Base-by-base conservation (phyloP, 1,140 invertebrate genomes). In the Aphelenchoides besseyi region DNA sequence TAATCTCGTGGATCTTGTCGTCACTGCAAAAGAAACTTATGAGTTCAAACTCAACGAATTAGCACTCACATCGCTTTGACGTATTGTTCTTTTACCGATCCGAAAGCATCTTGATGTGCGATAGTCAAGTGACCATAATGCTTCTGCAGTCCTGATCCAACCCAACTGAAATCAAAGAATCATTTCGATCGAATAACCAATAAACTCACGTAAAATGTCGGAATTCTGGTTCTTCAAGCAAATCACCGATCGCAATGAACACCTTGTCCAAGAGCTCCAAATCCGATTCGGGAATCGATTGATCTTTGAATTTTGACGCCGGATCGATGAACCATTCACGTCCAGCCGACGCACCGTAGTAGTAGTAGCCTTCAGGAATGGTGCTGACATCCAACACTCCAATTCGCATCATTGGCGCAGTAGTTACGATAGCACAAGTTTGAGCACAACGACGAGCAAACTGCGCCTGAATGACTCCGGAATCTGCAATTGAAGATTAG, bases 371-470 rank as follows among this genome's bases (percentile, higher is more conserved):
- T 74, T 83, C 82, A 5, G 82, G 82, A 61, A 83, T 85, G 0
- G 81, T 84, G 30, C 69, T 70, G 3, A 83, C 82, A 64, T 83
- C 83, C 35, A 83, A 67, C 28, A 72, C 48, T 68, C 79, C 79
- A 29, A 83, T 79, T 62, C 78, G 69, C 72, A 83, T 81, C 57
- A 83, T 48, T 12, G 83, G 83, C 16, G 83, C 83, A 16, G 82
- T 85, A 0, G 82, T 84, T 12, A 83, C 62, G 57, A 83, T 83
- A 2, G 79, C 84, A 62, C 83, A 84, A 2, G 79, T 82, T 61
- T 83, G 82, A n/a, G 82, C 83, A 68, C 82, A 83, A n/a, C 82
- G 80, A 18, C 83, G 57, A 30, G 82, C 82, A 68, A 83, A 83
- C 63, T 82, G 80, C 16, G 80, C 80, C 71, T 83, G 82, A 74